These are phyloP conservation scores for Zonitis immaculata DNA, from an alignment of 2,888 invertebrate genomes.

Conservation along the genomic window DNA sequence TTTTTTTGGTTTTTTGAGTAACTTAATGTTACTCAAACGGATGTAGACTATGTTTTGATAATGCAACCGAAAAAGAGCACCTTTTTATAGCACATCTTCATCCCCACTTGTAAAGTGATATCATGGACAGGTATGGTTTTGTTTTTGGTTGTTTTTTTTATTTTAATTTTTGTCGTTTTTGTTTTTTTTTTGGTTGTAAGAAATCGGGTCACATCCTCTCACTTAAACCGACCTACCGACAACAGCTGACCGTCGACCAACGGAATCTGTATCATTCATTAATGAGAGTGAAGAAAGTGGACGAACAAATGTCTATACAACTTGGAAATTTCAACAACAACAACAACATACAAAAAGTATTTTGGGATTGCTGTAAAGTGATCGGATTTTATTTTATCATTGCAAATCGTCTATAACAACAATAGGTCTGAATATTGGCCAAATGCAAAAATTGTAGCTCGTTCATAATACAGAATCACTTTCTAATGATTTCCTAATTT, in stretches of 20 bases:
- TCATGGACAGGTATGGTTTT: not conserved
- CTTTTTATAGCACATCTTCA: conserved; percentile 9
- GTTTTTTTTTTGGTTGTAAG: conserved; percentile 20
- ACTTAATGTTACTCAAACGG: conserved; percentile 11
- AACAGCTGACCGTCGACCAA: conserved; percentile 6
- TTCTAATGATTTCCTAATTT: not conserved
- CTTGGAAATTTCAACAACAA: too few relatives aligned
- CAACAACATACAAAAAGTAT: too few relatives aligned
- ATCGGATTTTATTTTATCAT: not conserved
- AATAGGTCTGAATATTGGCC: not conserved
- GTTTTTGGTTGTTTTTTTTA: not conserved
- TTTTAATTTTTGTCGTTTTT: not conserved
- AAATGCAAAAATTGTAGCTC: too few relatives aligned
- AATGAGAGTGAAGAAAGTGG: conserved; percentile 5
- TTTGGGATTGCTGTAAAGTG: not conserved
- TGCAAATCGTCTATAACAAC: too few relatives aligned
- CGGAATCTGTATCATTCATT: conserved; percentile 21
- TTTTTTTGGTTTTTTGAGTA: too few relatives aligned
- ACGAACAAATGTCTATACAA: not conserved
- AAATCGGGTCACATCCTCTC: conserved; percentile 27
- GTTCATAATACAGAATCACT: not conserved
- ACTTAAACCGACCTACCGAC: conserved; percentile 14
- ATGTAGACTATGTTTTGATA: not conserved
- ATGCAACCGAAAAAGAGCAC: not conserved
- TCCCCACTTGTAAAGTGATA: conserved; percentile 8